Percentiles rank a stretch among this genome's conserved stretches.
Conservation (phyloP, 2,113 vertebrate species). For the Dasyornis broadbenti region DNA sequence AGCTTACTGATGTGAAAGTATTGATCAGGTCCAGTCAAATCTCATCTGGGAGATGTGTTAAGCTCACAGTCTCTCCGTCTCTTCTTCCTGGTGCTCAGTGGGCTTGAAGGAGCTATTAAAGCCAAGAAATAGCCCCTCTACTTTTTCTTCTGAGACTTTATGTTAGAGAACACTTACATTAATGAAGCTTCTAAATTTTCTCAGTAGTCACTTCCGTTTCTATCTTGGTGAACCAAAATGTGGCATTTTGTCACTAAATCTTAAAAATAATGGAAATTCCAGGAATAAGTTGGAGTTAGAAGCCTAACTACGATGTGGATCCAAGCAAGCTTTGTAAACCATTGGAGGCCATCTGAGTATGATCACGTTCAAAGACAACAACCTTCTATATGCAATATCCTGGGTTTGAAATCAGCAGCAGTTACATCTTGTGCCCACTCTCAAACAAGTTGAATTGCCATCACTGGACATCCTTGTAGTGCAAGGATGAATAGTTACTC, state of each 20-base stretch:
- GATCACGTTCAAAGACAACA: background rate
- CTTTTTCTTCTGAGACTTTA: background rate
- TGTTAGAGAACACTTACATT: background rate
- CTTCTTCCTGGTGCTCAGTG: background rate
- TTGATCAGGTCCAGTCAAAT: background rate
- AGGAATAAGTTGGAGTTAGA: background rate
- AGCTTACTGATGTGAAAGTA: background rate
- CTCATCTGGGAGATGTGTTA: background rate
- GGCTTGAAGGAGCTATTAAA: background rate
- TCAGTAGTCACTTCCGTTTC: background rate
- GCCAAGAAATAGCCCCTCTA: background rate
- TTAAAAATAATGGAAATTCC: background rate
- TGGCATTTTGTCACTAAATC: background rate
- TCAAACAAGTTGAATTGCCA: background rate
- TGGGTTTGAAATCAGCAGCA: background rate
- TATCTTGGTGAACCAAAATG: background rate
- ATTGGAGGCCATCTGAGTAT: background rate
- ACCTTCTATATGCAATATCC: background rate
- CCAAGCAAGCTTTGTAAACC: background rate
- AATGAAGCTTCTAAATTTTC: background rate
- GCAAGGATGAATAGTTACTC: background rate
- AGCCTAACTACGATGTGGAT: background rate
- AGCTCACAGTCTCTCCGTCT: background rate
- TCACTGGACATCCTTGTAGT: background rate
- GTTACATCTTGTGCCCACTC: background rate